phyloP scores from a whole-genome alignment of 2,888 invertebrate genomes.

The Phyllotreta cruciferae region DNA sequence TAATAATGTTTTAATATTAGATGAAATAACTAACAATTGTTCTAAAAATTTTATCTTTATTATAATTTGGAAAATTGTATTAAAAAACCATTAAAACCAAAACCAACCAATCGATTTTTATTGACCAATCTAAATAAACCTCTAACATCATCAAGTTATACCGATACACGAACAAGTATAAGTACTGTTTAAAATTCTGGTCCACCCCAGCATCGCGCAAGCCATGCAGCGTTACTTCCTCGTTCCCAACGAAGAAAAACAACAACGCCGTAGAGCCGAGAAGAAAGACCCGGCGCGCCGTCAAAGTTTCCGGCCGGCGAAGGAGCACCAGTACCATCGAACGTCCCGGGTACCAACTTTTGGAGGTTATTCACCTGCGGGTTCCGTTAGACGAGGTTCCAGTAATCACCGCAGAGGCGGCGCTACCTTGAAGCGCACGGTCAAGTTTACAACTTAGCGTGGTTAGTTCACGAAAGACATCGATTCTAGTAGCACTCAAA shows the following conservation, averaged over 20 bases:
- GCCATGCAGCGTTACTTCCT: slow-evolving; percentile 7
- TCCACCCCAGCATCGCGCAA: not conserved
- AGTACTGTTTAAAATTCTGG: not conserved
- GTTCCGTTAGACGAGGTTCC: slow-evolving; percentile 50
- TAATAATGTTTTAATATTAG: too few relatives aligned
- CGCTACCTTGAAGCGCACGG: slow-evolving; percentile 58
- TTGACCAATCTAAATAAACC: not conserved
- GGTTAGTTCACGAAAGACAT: slow-evolving; percentile 58
- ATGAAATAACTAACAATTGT: too few relatives aligned
- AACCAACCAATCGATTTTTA: too few relatives aligned
- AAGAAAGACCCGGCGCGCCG: slow-evolving; percentile 18
- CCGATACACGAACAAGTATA: not conserved
- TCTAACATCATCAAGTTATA: not conserved
- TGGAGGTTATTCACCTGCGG: slow-evolving; percentile 59
- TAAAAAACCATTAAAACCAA: too few relatives aligned
- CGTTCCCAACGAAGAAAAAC: slow-evolving; percentile 10
- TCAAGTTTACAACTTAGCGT: slow-evolving; percentile 59
- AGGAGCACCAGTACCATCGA: slow-evolving; percentile 18
- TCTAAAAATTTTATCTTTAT: too few relatives aligned
- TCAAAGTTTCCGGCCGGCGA: slow-evolving; percentile 43
- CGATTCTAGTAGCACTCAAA: slow-evolving; percentile 41
- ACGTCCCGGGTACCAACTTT: slow-evolving; percentile 44
- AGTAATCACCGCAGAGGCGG: slow-evolving; percentile 53
- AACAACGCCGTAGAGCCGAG: not conserved
- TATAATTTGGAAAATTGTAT: too few relatives aligned